A percentile compares a stretch with the other conserved stretches of the same genome.
Conservation (phyloP, 2,888 invertebrate genomes). For the Frankliniella fusca region DNA sequence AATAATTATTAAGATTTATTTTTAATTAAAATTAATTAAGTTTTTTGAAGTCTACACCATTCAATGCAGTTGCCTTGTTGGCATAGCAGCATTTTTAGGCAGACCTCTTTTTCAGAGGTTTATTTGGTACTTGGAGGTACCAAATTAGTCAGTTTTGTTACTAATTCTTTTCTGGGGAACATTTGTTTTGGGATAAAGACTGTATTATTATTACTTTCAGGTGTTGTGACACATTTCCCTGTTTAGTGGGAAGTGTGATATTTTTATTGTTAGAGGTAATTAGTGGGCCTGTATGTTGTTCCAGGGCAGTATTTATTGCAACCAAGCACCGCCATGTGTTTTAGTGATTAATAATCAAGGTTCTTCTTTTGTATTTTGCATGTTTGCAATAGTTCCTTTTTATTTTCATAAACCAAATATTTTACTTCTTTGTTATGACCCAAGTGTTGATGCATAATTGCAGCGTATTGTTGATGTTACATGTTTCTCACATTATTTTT, state of each 20-base stretch:
- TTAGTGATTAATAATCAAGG: neutral
- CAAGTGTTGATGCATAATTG: constrained; percentile 13
- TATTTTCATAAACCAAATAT: constrained; percentile 27
- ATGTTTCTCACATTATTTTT: constrained; percentile 25
- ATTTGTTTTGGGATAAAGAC: constrained; percentile 11
- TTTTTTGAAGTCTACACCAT: too few relatives aligned
- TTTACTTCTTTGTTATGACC: constrained; percentile 23
- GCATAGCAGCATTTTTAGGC: neutral
- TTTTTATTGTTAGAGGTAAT: neutral
- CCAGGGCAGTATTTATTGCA: neutral
- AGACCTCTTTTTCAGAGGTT: neutral
- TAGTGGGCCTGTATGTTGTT: neutral
- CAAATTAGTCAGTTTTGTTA: neutral
- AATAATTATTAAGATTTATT: neutral
- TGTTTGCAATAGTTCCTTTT: constrained; percentile 20
- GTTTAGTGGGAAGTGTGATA: neutral
- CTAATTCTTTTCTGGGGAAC: neutral
- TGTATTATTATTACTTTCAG: constrained; percentile 10
- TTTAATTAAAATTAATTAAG: too few relatives aligned
- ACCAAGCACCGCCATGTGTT: neutral
- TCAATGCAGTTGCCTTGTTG: too few relatives aligned
- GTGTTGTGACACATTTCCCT: constrained; percentile 17
- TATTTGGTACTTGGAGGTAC: neutral
- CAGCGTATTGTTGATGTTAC: constrained; percentile 19
- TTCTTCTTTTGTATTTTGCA: neutral